Percentiles rank a stretch among this genome's conserved stretches.
Conservation (phyloP, 2,113 vertebrate genomes). For the Dissostichus mawsoni region DNA sequence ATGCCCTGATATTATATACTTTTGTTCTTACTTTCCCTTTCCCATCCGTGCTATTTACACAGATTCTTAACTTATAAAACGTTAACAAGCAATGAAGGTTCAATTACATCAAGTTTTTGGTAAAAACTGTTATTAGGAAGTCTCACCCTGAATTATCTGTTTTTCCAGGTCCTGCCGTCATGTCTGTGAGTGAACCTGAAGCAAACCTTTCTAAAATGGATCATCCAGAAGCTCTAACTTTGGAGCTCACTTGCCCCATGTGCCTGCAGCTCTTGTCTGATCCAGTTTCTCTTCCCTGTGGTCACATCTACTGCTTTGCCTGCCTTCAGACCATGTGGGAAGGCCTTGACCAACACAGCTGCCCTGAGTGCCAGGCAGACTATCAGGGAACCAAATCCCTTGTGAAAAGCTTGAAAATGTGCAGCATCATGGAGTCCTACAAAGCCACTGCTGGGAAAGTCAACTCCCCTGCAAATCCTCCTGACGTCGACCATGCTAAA, state of each 20-base stretch:
- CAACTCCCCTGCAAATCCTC: background rate
- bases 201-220: background rate
- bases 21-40: background rate
- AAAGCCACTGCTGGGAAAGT: conserved; percentile 22
- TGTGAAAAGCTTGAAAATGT: conserved; percentile 74
- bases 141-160: conserved; percentile 21
- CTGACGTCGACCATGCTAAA: background rate
- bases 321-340: conserved; percentile 76
- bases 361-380: conserved; percentile 78
- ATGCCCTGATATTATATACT: background rate
- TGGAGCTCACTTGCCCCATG: conserved; percentile 75
- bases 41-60: background rate
- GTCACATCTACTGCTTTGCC: conserved; percentile 76
- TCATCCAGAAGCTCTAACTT: conserved; percentile 23
- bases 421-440: conserved; percentile 73
- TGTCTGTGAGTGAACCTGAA: conserved; percentile 55
- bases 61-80: background rate
- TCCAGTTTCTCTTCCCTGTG: conserved; percentile 78
- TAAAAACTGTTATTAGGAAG: background rate
- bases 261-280: conserved; percentile 76
- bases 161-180: conserved; percentile 39
- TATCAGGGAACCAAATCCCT: conserved; percentile 58
- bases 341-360: conserved; percentile 71
- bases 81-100: background rate
- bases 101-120: background rate